Conservation (phyloP, 2,797 vertebrate species). For the Sebastes kiyomatsui region DNA sequence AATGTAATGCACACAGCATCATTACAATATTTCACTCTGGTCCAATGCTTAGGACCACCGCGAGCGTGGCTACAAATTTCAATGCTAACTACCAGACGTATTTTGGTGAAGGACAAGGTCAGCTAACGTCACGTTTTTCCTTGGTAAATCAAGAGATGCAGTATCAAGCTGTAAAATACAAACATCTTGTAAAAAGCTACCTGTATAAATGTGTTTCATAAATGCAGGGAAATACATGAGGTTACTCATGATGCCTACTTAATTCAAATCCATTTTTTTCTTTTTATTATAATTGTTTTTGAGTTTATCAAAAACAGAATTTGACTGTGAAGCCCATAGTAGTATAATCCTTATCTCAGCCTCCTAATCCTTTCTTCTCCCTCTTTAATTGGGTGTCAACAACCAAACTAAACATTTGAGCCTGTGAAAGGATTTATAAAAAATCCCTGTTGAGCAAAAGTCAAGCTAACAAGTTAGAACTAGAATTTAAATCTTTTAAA, state of each 20-base stretch:
- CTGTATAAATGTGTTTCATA: neutral
- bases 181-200: neutral
- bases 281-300: neutral
- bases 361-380: neutral
- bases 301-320: neutral
- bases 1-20: neutral
- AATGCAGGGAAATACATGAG: neutral
- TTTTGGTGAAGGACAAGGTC: neutral
- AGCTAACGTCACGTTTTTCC: neutral
- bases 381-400: neutral
- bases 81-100: neutral
- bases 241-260: neutral
- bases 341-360: neutral
- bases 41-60: neutral
- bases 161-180: neutral
- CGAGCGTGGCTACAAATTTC: neutral
- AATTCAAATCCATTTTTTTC: neutral
- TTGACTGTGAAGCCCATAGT: neutral
- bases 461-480: neutral
- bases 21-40: neutral
- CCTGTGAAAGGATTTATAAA: neutral
- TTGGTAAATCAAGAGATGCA: neutral
- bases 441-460: neutral
- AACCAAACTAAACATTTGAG: constrained; percentile 3
- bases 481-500: neutral